Evolutionary conservation across 2,797 vertebrate species (phyloP), one percentile per base, ranked within the genome.

Genomic region (Chromobotia macracanthus): DNA sequence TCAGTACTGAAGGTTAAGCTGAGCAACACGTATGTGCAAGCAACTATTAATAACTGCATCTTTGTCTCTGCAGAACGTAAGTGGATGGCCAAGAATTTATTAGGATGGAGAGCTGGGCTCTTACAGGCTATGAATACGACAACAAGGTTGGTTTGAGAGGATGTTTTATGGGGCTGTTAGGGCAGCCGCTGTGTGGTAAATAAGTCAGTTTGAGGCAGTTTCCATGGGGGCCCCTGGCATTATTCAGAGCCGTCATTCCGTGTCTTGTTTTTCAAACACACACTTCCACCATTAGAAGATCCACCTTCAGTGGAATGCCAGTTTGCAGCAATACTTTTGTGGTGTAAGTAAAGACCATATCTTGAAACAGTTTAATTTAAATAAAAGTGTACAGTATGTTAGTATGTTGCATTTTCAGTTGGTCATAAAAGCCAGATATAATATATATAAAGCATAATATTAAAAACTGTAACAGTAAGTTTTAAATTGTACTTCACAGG

Each of bases 151-250:
- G 69, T 83, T 77, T 70, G 72, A 73, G 80, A 80, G 65, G 58
- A 15, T 82, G 73, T 68, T 86, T 86, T 82, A 82, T 75, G 66
- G 71, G 67, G 74, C 69, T 18, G 48, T 82, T 72, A 82, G 13
- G 21, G 60, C 66, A 75, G 64, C 74, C 70, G 8, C 48, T 69
- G 74, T 80, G 70, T 60, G 41, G 61, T 82, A 80, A 76, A 73
- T 58, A 77, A 72, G 23, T 48, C 79, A 80, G 72, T 76, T 73
- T 50, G 25, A 79, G 25, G 76, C 15, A 25, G 65, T 74, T 83
- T 68, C 60, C 73, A 50, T 75, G 55, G 51, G 75, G 58, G 31
- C 31, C 21, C n/a, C n/a, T 41, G 56, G 28, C 13, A 71, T 61
- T 70, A 31, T 77, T 69, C 41, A 48, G 15, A 44, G 11, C 16